phyloP scores from a whole-genome alignment of 92 coral and sea anemone species.

The Palythoa caribaeorum region DNA sequence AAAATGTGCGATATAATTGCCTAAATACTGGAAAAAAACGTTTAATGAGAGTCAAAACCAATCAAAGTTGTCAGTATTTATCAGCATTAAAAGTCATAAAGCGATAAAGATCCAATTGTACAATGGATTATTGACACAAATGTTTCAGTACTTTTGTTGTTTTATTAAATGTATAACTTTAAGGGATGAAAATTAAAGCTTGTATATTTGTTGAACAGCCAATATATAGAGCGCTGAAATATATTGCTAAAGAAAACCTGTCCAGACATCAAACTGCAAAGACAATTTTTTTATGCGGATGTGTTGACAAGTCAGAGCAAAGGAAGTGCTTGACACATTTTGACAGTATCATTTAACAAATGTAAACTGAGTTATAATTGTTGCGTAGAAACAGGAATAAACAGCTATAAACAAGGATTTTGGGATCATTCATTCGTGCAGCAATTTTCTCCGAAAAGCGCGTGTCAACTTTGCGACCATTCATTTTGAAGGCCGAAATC shows the following conservation, averaged over 20 bases:
- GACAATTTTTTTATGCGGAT: not conserved
- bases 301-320: constrained; percentile 32
- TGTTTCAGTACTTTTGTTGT: not conserved
- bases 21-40: not conserved
- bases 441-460: not conserved
- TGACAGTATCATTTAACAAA: constrained; percentile 33
- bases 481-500: constrained; percentile 4
- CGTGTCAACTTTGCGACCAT: constrained; percentile 34
- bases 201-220: not conserved
- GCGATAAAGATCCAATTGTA: not conserved
- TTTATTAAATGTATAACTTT: not conserved
- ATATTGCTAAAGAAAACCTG: not conserved
- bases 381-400: constrained; percentile 37
- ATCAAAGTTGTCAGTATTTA: not conserved
- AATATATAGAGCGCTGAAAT: not conserved
- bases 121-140: not conserved
- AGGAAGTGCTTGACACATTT: constrained; percentile 4
- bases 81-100: not conserved
- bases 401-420: constrained; percentile 41
- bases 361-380: constrained; percentile 36
- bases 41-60: not conserved
- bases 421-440: constrained; percentile 1
- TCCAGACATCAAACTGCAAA: not conserved
- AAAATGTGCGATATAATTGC: not conserved
- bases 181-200: not conserved